These are phyloP conservation scores for Gambelia wislizenii DNA, from an alignment of 2,797 vertebrate genomes.

Conservation along the genomic window DNA sequence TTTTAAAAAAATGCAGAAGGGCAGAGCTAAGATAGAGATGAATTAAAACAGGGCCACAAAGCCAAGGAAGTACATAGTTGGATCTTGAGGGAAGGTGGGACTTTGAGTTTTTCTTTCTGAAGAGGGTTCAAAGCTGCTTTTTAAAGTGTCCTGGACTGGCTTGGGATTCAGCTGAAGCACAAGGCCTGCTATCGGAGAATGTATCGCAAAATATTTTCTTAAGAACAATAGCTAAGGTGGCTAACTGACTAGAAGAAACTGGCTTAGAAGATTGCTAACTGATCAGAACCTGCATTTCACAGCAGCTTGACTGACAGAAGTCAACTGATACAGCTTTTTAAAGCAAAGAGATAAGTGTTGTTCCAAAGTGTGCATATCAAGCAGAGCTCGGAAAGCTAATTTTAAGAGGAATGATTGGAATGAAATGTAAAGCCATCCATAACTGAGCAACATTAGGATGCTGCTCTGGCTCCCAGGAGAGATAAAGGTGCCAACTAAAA, in stretches of 20 bases:
- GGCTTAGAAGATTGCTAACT: not conserved
- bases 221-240: slow-evolving; percentile 1
- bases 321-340: not conserved
- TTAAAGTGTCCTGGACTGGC: not conserved
- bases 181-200: not conserved
- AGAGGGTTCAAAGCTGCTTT: not conserved
- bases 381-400: not conserved
- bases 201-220: not conserved
- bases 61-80: not conserved
- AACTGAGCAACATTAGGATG: not conserved
- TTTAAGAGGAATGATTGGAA: not conserved
- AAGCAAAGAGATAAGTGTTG: not conserved
- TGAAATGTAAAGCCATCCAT: not conserved
- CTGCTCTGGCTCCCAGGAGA: not conserved
- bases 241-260: too few relatives aligned
- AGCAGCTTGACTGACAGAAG: not conserved
- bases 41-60: slow-evolving; percentile 7
- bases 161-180: not conserved
- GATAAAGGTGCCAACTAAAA: not conserved
- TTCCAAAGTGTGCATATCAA: not conserved
- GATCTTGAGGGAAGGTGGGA: not conserved
- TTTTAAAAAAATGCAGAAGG: not conserved
- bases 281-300: not conserved
- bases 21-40: not conserved
- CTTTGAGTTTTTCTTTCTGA: slow-evolving; percentile 1